These are phyloP conservation scores for Saxidomus purpurata DNA, from an alignment of 1,140 invertebrate genomes.

Conservation along the genomic window DNA sequence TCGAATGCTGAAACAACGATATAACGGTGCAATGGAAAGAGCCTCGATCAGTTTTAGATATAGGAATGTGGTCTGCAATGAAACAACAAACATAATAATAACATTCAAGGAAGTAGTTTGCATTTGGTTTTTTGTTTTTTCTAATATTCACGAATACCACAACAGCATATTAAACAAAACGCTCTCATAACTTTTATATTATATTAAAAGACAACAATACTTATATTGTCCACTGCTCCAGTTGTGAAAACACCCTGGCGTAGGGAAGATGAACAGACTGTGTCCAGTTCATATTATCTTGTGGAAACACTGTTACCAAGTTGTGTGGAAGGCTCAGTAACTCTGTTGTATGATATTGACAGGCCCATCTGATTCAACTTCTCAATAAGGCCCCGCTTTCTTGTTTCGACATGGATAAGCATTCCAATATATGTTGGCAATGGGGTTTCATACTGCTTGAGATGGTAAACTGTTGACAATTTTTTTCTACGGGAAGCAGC, in stretches of 20 bases:
- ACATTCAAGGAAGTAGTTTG: too few species aligned
- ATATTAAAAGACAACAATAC: too few species aligned
- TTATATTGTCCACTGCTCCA: slow-evolving; percentile 74
- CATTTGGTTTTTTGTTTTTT: too few species aligned
- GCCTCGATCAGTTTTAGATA: slow-evolving; percentile 65
- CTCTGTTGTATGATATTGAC: neutral
- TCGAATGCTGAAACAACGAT: slow-evolving; percentile 70
- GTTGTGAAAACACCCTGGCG: slow-evolving; percentile 68
- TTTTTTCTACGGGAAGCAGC: neutral
- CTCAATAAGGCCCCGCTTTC: neutral
- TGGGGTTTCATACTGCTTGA: neutral
- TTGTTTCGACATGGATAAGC: slow-evolving; percentile 6
- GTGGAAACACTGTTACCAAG: slow-evolving; percentile 7
- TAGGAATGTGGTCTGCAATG: slow-evolving; percentile 74
- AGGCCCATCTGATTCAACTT: neutral
- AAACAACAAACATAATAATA: neutral
- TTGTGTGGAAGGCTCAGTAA: neutral
- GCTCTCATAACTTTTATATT: too few species aligned
- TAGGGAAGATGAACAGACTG: slow-evolving; percentile 29
- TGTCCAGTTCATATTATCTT: neutral
- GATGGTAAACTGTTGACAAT: neutral
- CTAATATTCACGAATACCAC: too few species aligned
- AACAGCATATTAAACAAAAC: too few species aligned
- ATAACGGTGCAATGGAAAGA: slow-evolving; percentile 76
- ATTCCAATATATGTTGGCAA: neutral